phyloP scores from a whole-genome alignment of 2,888 invertebrate species.

The Electrophaes corylata region DNA sequence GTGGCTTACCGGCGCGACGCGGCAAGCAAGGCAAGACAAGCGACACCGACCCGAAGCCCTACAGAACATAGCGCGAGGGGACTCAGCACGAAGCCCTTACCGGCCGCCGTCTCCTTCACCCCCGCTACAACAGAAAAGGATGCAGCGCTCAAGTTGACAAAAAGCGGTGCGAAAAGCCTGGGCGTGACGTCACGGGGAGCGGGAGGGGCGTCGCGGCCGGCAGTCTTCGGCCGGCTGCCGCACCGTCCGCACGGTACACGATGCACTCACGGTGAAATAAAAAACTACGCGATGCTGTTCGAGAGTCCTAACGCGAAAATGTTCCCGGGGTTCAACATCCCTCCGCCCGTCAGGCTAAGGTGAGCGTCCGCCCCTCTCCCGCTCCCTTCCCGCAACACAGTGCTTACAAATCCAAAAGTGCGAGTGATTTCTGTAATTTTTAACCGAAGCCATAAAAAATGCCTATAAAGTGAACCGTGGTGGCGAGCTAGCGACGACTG shows the following conservation, averaged over 20 bases:
- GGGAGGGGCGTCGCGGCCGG: slow-evolving; percentile 49
- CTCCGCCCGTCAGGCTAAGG: slow-evolving; percentile 87
- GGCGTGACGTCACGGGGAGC: slow-evolving; percentile 73
- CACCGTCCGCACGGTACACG: slow-evolving; percentile 62
- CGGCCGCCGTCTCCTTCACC: slow-evolving; percentile 43
- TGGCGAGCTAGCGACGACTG: slow-evolving; percentile 59
- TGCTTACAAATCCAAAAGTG: slow-evolving; percentile 40
- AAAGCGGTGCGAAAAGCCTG: slow-evolving; percentile 57
- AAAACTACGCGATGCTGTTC: slow-evolving; percentile 86
- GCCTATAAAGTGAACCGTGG: slow-evolving; percentile 62
- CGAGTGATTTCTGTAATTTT: slow-evolving; percentile 60
- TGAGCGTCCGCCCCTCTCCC: slow-evolving; percentile 51
- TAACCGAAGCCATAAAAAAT: slow-evolving; percentile 63
- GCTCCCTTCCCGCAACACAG: slow-evolving; percentile 25
- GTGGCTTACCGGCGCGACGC: slow-evolving; percentile 37
- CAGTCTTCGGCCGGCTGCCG: slow-evolving; percentile 75
- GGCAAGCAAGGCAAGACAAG: too few relatives aligned
- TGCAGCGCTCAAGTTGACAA: slow-evolving; percentile 37
- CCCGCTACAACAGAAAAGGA: slow-evolving; percentile 41
- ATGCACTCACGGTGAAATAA: slow-evolving; percentile 75
- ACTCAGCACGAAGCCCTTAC: slow-evolving; percentile 45
- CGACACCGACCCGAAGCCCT: slow-evolving; percentile 50
- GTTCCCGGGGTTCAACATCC: slow-evolving; percentile 88
- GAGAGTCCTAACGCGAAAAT: slow-evolving; percentile 89
- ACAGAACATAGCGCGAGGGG: slow-evolving; percentile 38